Conservation (phyloP, 2,113 vertebrate genomes). For the Rhinolophus sinicus region DNA sequence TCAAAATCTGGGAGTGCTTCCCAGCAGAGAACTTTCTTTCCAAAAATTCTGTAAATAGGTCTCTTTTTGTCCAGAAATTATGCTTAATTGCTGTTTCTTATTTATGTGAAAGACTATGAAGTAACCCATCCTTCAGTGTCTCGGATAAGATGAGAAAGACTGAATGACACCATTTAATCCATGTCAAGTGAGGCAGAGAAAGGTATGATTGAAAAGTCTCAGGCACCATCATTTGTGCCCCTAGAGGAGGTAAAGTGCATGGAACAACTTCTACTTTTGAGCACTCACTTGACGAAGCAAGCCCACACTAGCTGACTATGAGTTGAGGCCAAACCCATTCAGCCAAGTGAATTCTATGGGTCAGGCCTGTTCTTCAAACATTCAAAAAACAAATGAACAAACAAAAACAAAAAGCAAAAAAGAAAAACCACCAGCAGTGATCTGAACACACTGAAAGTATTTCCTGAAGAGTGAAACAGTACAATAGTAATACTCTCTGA, state of each 20-base stretch:
- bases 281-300: not conserved
- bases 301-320: not conserved
- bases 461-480: not conserved
- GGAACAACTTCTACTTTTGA: not conserved
- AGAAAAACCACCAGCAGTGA: not conserved
- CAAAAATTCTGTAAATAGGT: not conserved
- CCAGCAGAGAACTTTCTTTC: not conserved
- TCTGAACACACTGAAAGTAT: not conserved
- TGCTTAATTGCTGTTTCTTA: not conserved
- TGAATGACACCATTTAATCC: not conserved
- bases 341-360: not conserved
- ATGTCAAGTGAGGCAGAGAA: not conserved
- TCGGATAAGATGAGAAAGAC: not conserved
- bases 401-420: not conserved
- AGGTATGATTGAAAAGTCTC: not conserved
- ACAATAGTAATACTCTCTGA: not conserved
- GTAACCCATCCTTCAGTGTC: not conserved
- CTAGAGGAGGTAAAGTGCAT: not conserved
- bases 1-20: not conserved
- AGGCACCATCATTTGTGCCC: not conserved
- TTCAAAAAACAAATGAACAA: not conserved
- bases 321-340: not conserved
- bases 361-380: not conserved
- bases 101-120: not conserved
- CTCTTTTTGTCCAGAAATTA: not conserved